phyloP scores from a whole-genome alignment of 2,113 vertebrate genomes.

The Psophia crepitans region DNA sequence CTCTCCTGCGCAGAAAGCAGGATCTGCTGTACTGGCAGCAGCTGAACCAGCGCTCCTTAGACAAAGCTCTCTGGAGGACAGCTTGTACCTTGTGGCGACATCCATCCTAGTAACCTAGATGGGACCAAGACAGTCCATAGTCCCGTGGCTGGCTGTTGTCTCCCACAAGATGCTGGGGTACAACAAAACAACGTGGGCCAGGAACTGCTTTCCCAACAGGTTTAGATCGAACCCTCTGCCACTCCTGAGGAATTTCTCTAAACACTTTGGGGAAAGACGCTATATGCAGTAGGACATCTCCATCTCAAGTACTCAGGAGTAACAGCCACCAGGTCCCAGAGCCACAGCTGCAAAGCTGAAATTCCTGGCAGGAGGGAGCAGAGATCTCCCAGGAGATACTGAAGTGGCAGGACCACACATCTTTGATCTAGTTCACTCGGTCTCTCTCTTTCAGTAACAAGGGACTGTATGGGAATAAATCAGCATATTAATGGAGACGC shows the following conservation, averaged over 20 bases:
- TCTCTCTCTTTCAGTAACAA: not conserved
- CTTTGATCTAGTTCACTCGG: not conserved
- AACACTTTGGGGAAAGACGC: not conserved
- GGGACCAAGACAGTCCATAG: not conserved
- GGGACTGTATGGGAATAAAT: conserved; percentile 2
- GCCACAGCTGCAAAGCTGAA: not conserved
- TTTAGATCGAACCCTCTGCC: not conserved
- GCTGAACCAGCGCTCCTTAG: not conserved
- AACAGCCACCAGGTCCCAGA: not conserved
- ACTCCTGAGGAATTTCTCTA: not conserved
- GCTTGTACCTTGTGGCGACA: not conserved
- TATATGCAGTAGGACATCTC: rapidly evolving
- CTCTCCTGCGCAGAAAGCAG: not conserved
- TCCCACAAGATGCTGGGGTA: not conserved
- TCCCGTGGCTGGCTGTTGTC: not conserved
- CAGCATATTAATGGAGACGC: not conserved
- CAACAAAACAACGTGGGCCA: not conserved
- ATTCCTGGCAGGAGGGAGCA: not conserved
- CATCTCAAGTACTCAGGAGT: not conserved
- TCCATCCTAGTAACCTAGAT: not conserved
- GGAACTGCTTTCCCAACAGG: not conserved
- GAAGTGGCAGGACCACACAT: not conserved
- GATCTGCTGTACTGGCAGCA: not conserved
- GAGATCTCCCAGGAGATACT: not conserved
- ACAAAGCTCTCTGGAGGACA: not conserved